Base-by-base conservation (phyloP, 2,888 invertebrate species). In the Rotaria socialis region DNA sequence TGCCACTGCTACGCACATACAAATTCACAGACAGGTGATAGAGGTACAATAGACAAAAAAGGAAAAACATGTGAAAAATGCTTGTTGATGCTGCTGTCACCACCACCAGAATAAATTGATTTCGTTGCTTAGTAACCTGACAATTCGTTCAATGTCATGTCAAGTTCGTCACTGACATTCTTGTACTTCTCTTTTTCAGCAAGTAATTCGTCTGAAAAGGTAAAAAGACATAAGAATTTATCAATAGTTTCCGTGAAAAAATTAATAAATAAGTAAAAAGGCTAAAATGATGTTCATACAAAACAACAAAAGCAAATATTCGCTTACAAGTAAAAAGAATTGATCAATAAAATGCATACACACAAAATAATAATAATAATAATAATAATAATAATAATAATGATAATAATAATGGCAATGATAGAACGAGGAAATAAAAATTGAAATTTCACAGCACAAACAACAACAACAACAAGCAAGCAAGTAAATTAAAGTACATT, bases 91-190 rank as follows among this genome's bases (percentile, higher is more conserved):
- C 27, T 67, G 35, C 27, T 35, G 67, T 67, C 67, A 19, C 67
- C 67, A 67, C 67, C 67, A 67, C 67, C 67, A 67, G 16, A 67
- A 67, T 67, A 67, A 35, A 35, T 35, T 41, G 8, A 80, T 80
- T 24, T 80, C 43, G 22, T 47, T 85, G 35, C 27, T 93, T 95
- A 96, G 94, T 96, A 96, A 94, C 95, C 96, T 92, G 96, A 96
- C 93, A 96, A 94, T 93, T 96, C 96, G 92, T 96, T 95, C 94
- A 96, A 96, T 92, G 96, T 96, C 93, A 94, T 94, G 93, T 96
- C 96, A 94, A 96, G 93, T 93, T 96, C 96, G 93, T 96, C 96
- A 94, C 95, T 95, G 94, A 96, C 96, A 93, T 94, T 94, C 94
- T 96, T 96, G 95, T 96, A 98, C 92, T 96, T 96, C 93, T 98